phyloP scores from a whole-genome alignment of 2,797 vertebrate species.

The Acipenser ruthenus region DNA sequence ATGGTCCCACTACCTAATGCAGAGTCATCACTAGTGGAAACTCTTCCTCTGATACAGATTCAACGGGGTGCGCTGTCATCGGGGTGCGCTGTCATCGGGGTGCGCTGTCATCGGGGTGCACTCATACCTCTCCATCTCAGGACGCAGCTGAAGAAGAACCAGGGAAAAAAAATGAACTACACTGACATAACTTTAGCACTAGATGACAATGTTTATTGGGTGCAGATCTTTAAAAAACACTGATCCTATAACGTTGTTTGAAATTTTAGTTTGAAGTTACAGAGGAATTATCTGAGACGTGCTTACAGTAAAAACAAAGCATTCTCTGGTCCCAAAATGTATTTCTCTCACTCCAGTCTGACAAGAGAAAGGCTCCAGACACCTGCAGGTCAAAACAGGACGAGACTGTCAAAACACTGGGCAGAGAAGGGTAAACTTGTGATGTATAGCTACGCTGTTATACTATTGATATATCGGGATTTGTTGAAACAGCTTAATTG shows the following conservation, averaged over 20 bases:
- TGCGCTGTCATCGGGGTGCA: slow-evolving; percentile 61
- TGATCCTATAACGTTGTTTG: too few species aligned
- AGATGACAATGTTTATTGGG: neutral
- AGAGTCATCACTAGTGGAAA: slow-evolving; percentile 12
- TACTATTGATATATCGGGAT: too few species aligned
- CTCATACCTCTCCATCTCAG: slow-evolving; percentile 69
- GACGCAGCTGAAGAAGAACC: slow-evolving; percentile 57
- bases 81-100: too few species aligned
- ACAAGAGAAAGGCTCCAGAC: slow-evolving; percentile 72
- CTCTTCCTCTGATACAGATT: slow-evolving; percentile 42
- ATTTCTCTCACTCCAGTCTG: slow-evolving; percentile 63
- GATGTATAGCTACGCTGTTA: too few species aligned
- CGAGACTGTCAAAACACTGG: neutral
- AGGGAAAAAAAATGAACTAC: neutral
- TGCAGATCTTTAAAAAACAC: too few species aligned
- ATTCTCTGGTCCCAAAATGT: slow-evolving; percentile 76
- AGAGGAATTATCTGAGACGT: too few species aligned
- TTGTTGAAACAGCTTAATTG: too few species aligned
- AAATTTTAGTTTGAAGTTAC: too few species aligned
- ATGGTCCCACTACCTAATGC: too few species aligned
- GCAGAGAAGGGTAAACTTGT: neutral
- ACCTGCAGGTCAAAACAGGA: slow-evolving; percentile 49
- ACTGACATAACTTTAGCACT: neutral
- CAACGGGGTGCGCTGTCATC: slow-evolving; percentile 61
- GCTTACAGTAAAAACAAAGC: slow-evolving; percentile 77